Conservation (phyloP, 2,113 vertebrate species). For the Hypanus sabinus region DNA sequence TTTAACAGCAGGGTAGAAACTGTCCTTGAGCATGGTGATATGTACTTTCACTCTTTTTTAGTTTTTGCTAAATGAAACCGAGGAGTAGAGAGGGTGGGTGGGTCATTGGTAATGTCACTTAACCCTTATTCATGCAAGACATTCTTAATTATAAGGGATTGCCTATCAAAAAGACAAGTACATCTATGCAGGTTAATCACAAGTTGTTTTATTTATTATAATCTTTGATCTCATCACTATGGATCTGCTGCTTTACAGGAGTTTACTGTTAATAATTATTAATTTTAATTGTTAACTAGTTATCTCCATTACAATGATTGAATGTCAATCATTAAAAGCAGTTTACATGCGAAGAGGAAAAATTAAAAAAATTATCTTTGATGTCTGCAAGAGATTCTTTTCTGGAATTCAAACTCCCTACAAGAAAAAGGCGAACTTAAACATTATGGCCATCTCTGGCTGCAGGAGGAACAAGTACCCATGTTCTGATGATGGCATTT, state of each 20-base stretch:
- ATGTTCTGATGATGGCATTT: background rate
- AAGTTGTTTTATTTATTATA: background rate
- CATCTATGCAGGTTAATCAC: background rate
- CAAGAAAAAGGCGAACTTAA: background rate
- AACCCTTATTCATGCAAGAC: too few relatives aligned
- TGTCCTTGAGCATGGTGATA: too few relatives aligned
- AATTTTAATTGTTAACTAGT: background rate
- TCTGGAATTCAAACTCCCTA: background rate
- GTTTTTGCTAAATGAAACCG: too few relatives aligned
- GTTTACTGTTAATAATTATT: background rate
- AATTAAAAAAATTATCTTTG: background rate
- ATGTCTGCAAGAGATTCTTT: background rate
- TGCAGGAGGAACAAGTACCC: background rate
- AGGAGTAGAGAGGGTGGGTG: too few relatives aligned
- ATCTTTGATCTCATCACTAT: background rate
- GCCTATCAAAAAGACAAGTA: too few relatives aligned
- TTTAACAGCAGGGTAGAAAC: too few relatives aligned
- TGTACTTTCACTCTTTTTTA: too few relatives aligned
- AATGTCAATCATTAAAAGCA: background rate
- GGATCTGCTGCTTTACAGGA: background rate
- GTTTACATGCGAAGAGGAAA: background rate
- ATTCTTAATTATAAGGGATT: too few relatives aligned
- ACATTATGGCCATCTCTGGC: background rate
- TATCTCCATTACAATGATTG: background rate
- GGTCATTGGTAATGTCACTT: too few relatives aligned